phyloP scores from a whole-genome alignment of 2,113 vertebrate species.

The Lepus americanus region DNA sequence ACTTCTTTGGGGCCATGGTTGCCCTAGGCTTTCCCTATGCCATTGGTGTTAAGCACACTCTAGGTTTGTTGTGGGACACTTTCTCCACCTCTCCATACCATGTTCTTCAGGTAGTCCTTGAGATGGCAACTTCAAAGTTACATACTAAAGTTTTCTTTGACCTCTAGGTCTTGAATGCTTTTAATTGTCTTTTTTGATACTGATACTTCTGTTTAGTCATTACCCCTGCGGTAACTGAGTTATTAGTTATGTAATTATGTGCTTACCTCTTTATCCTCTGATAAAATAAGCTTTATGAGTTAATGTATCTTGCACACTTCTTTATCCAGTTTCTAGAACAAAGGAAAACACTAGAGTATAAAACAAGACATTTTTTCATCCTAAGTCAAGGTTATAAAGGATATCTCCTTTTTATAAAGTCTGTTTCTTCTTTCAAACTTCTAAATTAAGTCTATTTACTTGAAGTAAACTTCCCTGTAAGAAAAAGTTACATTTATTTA shows the following conservation, averaged over 20 bases:
- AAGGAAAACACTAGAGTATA: background rate
- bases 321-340: background rate
- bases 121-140: background rate
- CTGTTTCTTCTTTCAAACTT: background rate
- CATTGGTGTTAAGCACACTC: background rate
- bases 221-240: background rate
- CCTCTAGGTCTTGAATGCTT: background rate
- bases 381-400: background rate
- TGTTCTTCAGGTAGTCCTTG: background rate
- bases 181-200: background rate
- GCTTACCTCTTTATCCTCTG: background rate
- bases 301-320: background rate
- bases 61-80: background rate
- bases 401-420: background rate
- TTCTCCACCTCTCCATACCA: fast-evolving
- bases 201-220: background rate
- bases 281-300: conserved; percentile 24
- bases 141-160: background rate
- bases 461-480: background rate
- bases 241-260: background rate
- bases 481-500: conserved; percentile 24
- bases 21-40: background rate
- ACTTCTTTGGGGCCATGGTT: background rate
- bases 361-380: background rate
- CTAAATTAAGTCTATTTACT: background rate